These are phyloP conservation scores for Epizoanthus stellaris DNA, from an alignment of 92 coral and sea anemone genomes.

Conservation along the genomic window DNA sequence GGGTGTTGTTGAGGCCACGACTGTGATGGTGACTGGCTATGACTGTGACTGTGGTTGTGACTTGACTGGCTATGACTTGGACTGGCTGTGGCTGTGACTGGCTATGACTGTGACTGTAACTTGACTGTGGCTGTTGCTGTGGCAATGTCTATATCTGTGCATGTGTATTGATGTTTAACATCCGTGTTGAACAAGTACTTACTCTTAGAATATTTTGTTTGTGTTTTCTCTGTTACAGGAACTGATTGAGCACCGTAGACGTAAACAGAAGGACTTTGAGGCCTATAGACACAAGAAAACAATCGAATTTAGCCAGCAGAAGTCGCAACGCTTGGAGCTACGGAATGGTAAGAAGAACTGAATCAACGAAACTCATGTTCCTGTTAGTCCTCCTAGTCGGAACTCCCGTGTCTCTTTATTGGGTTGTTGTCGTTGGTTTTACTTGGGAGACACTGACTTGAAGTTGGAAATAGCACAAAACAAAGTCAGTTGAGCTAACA, in stretches of 20 bases:
- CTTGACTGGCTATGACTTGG: too few species aligned
- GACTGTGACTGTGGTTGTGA: too few species aligned
- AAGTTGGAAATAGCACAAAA: too few species aligned
- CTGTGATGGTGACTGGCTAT: too few species aligned
- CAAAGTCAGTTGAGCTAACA: too few species aligned
- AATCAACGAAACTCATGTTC: not conserved
- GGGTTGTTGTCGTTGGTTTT: too few species aligned
- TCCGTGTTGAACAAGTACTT: not conserved
- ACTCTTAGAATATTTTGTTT: not conserved
- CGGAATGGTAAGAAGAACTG: slow-evolving; percentile 78
- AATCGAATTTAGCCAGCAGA: slow-evolving; percentile 81
- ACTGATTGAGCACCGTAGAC: slow-evolving; percentile 94
- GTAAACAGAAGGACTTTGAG: slow-evolving; percentile 92
- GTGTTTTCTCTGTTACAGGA: slow-evolving; percentile 61
- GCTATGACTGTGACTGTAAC: too few species aligned
- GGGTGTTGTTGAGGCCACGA: too few species aligned
- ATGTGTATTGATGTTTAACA: not conserved
- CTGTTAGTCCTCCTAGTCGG: not conserved
- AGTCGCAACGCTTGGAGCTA: slow-evolving; percentile 79
- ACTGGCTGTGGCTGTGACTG: too few species aligned
- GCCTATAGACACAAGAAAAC: slow-evolving; percentile 93
- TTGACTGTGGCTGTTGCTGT: too few species aligned
- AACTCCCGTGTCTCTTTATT: not conserved
- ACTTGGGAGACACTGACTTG: not conserved
- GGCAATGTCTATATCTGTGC: too few species aligned